Conservation (phyloP, 2,797 vertebrate genomes). For the Cichlasoma orientale region DNA sequence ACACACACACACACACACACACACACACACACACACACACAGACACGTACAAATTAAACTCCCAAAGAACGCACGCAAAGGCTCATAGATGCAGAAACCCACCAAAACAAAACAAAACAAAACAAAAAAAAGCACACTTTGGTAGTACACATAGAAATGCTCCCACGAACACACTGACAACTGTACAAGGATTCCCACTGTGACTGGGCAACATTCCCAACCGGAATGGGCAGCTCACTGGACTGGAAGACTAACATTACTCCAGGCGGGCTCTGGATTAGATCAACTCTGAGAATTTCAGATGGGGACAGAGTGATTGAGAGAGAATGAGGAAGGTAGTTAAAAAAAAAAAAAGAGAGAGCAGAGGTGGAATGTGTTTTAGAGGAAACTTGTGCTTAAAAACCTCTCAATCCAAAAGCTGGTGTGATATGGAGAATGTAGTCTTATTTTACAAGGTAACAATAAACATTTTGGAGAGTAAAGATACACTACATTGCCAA, state of each 20-base stretch:
- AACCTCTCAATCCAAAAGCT: slow-evolving; percentile 28
- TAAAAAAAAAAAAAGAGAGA: slow-evolving; percentile 9
- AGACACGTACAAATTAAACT: slow-evolving; percentile 27
- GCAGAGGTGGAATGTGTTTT: slow-evolving; percentile 4
- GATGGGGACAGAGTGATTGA: slow-evolving; percentile 59
- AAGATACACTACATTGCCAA: neutral
- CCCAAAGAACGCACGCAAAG: slow-evolving; percentile 42
- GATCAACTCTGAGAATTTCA: slow-evolving; percentile 79
- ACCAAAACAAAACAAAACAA: slow-evolving; percentile 19
- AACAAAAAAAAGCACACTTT: neutral
- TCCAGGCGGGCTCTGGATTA: slow-evolving; percentile 80
- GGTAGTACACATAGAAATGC: slow-evolving; percentile 8
- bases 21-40: slow-evolving; percentile 1
- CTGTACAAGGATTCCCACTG: slow-evolving; percentile 80
- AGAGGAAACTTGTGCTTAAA: slow-evolving; percentile 20
- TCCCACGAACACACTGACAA: slow-evolving; percentile 38
- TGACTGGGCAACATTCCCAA: slow-evolving; percentile 78
- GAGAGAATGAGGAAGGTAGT: slow-evolving; percentile 53
- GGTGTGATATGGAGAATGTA: neutral
- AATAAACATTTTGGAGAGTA: neutral
- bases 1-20: slow-evolving; percentile 12
- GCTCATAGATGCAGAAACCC: slow-evolving; percentile 25
- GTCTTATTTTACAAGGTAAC: neutral
- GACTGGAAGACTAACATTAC: slow-evolving; percentile 86
- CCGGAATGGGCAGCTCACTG: slow-evolving; percentile 81